These are phyloP conservation scores for Leptogaster cylindrica DNA, from an alignment of 2,888 invertebrate genomes.

Conservation along the genomic window DNA sequence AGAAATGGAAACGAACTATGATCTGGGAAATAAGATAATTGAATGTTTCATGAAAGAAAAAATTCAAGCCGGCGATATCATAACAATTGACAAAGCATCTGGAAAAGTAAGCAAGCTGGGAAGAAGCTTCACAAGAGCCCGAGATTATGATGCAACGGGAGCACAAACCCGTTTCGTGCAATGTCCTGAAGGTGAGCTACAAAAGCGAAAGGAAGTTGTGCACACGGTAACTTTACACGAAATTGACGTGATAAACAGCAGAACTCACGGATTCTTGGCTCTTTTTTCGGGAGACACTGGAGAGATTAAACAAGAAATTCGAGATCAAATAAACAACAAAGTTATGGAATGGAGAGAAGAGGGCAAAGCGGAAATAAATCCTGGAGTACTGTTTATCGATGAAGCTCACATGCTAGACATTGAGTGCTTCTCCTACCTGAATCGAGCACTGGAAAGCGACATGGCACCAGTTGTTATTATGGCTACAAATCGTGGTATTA, in stretches of 20 bases:
- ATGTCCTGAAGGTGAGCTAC: conserved; percentile 97
- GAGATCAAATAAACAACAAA: conserved; percentile 97
- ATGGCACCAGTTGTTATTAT: conserved; percentile 98
- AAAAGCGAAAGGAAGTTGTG: conserved; percentile 96
- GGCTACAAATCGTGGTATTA: conserved; percentile 97
- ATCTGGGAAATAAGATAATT: conserved; percentile 97
- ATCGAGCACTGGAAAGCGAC: conserved; percentile 95
- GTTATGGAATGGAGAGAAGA: conserved; percentile 99
- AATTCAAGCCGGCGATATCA: conserved; percentile 94
- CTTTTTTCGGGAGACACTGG: conserved; percentile 99
- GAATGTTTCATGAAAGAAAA: conserved; percentile 96
- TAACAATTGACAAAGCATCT: conserved; percentile 98
- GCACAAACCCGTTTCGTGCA: conserved; percentile 90
- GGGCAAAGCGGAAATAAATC: conserved; percentile 98
- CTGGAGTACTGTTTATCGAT: conserved; percentile 96
- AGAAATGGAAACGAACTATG: conserved; percentile 99
- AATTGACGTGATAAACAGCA: conserved; percentile 97
- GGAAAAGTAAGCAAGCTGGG: conserved; percentile 92
- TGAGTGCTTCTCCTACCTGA: conserved; percentile 97
- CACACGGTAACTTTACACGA: conserved; percentile 99
- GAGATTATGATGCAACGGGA: conserved; percentile 97
- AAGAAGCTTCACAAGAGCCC: conserved; percentile 91
- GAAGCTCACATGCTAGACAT: conserved; percentile 99
- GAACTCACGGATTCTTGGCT: conserved; percentile 97
- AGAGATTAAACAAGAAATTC: conserved; percentile 95